These are phyloP conservation scores for Umimayanthus chanpuru DNA, from an alignment of 92 coral and sea anemone species.

Conservation along the genomic window DNA sequence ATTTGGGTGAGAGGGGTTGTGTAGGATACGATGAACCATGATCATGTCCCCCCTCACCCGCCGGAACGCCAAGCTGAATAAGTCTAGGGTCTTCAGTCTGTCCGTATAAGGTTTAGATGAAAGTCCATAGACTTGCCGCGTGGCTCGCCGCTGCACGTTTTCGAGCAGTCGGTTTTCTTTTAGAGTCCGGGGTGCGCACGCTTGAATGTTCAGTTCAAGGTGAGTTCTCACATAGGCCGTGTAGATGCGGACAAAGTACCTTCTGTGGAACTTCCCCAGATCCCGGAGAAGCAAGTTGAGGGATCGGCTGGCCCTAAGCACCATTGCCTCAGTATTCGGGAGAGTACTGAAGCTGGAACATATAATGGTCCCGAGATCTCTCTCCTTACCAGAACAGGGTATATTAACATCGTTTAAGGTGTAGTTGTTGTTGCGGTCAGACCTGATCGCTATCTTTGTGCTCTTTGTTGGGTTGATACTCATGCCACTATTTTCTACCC, in stretches of 20 bases:
- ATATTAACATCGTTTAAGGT: background rate
- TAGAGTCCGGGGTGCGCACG: background rate
- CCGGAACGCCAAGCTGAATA: background rate
- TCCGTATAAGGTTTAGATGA: background rate
- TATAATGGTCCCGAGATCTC: background rate
- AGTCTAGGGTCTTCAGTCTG: too few relatives aligned
- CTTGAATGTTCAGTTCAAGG: background rate
- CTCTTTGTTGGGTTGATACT: background rate
- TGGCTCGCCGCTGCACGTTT: too few relatives aligned
- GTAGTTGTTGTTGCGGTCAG: background rate
- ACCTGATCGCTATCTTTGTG: background rate
- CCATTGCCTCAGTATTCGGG: background rate
- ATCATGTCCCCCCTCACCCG: background rate
- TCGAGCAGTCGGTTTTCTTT: too few relatives aligned
- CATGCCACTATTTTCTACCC: too few relatives aligned
- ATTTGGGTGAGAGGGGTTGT: background rate
- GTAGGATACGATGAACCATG: background rate
- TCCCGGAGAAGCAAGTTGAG: background rate
- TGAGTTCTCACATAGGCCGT: background rate
- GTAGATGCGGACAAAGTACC: background rate
- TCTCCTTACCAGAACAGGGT: background rate
- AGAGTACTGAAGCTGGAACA: background rate
- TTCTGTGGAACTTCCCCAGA: background rate
- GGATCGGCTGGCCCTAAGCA: background rate
- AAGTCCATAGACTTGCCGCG: background rate